A percentile compares a stretch with the other conserved stretches of the same genome.
Evolutionary conservation across 2,888 invertebrate species (phyloP).

Genomic region (Osmoderma eremita): DNA sequence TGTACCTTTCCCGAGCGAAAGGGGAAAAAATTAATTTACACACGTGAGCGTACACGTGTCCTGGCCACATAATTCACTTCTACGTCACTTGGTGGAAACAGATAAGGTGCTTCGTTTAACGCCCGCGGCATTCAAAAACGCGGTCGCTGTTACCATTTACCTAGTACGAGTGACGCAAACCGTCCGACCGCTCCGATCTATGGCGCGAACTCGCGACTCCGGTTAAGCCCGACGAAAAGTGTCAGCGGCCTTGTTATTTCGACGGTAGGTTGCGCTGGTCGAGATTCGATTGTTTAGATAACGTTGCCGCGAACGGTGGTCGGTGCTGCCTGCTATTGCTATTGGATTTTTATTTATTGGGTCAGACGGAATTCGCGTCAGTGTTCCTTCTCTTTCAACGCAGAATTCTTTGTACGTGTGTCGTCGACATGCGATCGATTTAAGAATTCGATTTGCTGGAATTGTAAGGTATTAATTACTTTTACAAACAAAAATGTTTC

Average conservation of each 20-base stretch:
- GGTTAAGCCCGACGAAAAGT: slow-evolving; percentile 27
- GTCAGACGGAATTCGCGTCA: slow-evolving; percentile 9
- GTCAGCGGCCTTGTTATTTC: slow-evolving; percentile 32
- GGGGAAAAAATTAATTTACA: slow-evolving; percentile 6
- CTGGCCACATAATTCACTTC: not conserved
- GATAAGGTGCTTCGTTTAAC: slow-evolving; percentile 6
- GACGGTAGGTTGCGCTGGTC: slow-evolving; percentile 19
- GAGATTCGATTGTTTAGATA: slow-evolving; percentile 32
- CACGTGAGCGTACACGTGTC: not conserved
- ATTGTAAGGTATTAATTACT: no score
- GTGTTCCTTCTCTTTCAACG: not conserved
- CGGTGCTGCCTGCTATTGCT: no score
- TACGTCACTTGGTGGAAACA: not conserved
- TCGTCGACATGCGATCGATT: no score
- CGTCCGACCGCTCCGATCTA: not conserved
- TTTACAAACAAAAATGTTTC: no score
- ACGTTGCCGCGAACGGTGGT: not conserved
- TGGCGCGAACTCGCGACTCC: not conserved
- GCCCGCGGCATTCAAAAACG: slow-evolving; percentile 1
- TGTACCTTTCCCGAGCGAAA: no score
- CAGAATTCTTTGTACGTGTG: not conserved
- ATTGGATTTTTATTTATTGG: slow-evolving; percentile 17
- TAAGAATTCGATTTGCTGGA: no score
- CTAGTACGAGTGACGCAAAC: not conserved
- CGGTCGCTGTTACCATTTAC: not conserved